A percentile compares a stretch with the other conserved stretches of the same genome.
These are phyloP conservation scores for Epinotia demarniana DNA, from an alignment of 2,888 invertebrate genomes.

Conservation along the genomic window DNA sequence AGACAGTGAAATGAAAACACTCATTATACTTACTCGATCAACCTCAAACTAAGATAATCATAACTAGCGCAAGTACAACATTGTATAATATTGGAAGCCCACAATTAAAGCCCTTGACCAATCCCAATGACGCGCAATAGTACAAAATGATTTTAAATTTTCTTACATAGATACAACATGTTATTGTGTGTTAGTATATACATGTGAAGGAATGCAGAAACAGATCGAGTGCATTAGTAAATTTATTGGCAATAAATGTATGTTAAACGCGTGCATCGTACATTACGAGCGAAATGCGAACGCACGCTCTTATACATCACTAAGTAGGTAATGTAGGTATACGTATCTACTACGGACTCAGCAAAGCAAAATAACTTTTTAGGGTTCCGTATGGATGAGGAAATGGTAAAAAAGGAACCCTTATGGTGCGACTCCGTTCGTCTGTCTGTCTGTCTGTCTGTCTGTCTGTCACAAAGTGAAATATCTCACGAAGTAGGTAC, in stretches of 20 bases:
- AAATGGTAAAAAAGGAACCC: no score
- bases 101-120: no score
- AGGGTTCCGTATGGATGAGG: no score
- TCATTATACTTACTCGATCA: neutral
- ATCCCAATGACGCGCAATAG: no score
- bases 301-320: slow-evolving; percentile 1
- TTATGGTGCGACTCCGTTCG: no score
- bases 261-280: slow-evolving; percentile 47
- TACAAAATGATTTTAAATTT: no score
- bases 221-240: slow-evolving; percentile 45
- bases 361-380: neutral
- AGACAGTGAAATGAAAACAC: no score
- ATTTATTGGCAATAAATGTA: slow-evolving; percentile 53
- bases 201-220: slow-evolving; percentile 21
- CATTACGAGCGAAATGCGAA: slow-evolving; percentile 48
- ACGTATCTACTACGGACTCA: neutral
- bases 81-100: no score
- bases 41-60: neutral
- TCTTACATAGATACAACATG: neutral
- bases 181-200: neutral
- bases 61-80: no score
- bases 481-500: no score
- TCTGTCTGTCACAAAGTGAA: no score
- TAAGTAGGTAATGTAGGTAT: neutral
- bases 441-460: no score